phyloP scores from a whole-genome alignment of 2,113 vertebrate species.

The Malurus alboscapulatus region DNA sequence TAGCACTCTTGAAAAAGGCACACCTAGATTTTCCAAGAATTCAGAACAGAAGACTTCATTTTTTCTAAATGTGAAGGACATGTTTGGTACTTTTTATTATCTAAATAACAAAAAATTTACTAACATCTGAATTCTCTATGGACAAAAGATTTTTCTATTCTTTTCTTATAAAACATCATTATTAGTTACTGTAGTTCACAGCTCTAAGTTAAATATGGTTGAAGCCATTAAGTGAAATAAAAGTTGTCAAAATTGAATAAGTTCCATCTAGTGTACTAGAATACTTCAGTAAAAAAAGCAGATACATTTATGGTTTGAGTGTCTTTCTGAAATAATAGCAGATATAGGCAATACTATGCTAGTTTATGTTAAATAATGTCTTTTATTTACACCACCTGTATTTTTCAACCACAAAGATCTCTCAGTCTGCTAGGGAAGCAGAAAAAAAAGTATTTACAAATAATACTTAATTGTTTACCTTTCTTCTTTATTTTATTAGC shows the following conservation, averaged over 20 bases:
- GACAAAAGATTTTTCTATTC: background rate
- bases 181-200: background rate
- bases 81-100: background rate
- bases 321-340: background rate
- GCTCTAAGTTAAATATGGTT: background rate
- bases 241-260: background rate
- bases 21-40: background rate
- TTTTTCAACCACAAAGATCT: background rate
- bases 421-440: background rate
- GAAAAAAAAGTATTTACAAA: background rate
- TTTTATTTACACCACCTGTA: background rate
- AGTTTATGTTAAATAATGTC: background rate
- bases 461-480: constrained; percentile 63
- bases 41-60: background rate
- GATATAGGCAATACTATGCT: background rate
- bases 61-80: background rate
- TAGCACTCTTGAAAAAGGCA: background rate
- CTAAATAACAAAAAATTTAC: background rate
- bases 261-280: background rate
- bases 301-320: background rate
- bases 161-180: background rate
- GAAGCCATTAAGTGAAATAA: background rate
- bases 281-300: background rate
- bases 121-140: background rate
- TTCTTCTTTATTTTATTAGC: constrained; percentile 70